Base-by-base conservation (phyloP, 2,888 invertebrate genomes). In the Melanostoma scalare region DNA sequence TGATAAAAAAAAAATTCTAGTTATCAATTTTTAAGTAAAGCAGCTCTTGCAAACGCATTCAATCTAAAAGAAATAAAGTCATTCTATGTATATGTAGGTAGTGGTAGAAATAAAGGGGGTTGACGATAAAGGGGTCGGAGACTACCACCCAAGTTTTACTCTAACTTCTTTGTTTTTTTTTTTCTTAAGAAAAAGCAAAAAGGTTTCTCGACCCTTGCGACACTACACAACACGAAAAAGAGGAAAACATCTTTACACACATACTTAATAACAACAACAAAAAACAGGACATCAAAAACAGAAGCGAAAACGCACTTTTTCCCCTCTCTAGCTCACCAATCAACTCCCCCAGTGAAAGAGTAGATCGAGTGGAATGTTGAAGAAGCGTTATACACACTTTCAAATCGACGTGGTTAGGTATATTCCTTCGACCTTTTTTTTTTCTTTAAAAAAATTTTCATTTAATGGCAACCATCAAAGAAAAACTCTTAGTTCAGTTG, bases 401-500 rank as follows among this genome's bases (percentile, higher is more conserved):
- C 58, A 68, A 75, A 67, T 60, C 56, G 61, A 46, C 46, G 53
- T 61, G 36, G 56, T 53, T 20, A 36, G 52, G 58, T 42, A 9
- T 56, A 33, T 31, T 8, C 44, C 10, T n/a, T 48, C 36, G 42
- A 52, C n/a, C 42, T 52, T 40, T 31, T 9, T 58, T 38, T 44
- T 33, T 60, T 9, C 44, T 31, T 8, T 53, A 20, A 20, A 20
- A 20, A 20, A 20, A 20, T 58, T 63, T 20, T 8, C 58, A 36
- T 69, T 58, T 75, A 75, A 76, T 76, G 68, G 76, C 38, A 76
- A 76, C 60, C 53, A 76, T 61, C 76, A 76, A 73, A 76, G 63
- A 40, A 69, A 71, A 71, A 48, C 56, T 77, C 69, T 63, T 58
- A 31, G 65, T 56, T 53, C 36, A 68, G 20, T 46, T 20, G 42